Base-by-base conservation (phyloP, 2,888 invertebrate genomes). In the Ochropacha duplaris region DNA sequence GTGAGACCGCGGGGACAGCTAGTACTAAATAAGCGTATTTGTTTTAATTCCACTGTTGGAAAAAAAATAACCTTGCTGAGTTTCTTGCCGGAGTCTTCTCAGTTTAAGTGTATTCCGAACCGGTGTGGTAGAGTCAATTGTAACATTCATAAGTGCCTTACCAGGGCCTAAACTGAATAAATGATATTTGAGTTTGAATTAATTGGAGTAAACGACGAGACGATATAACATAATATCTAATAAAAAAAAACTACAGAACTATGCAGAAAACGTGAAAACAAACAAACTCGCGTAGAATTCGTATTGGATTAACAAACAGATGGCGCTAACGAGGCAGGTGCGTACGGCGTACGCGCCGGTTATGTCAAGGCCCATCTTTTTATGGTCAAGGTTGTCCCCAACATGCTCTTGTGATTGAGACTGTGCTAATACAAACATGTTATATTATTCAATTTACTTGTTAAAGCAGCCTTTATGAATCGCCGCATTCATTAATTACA, bases 301-400 rank as follows among this genome's bases (percentile, higher is more conserved):
- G 34, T 57, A 54, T 44, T 26, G 19, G 49, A 58, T 54, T 39
- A 57, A 56, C 54, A 39, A 57, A 69, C 78, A 77, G 74, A 76
- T 78, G 76, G 79, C 69, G 73, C 68, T 64, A 61, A 57, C 54
- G 39, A 49, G 61, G 61, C 79, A 78, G 76, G 80, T 79, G 78
- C 72, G 76, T 71, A 68, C 71, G 73, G 78, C 72, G 76, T 71
- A 68, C 71, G 73, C 73, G 75, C 64, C 56, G 34, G 50, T 60
- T 61, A 62, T 78, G 76, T 80, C 82, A 84, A 83, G 76, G 79
- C 67, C 63, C 64, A 66, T 65, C 61, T 71, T 56, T 44, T 71
- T 75, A 74, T 76, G 79, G 81, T 76, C 81, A 83, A 82, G 83
- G 80, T 68, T 72, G 62, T 61, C 54, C 31, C 62, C 66, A 64